phyloP scores from a whole-genome alignment of 1,140 invertebrate genomes.

The Elymnias hypermnestra region DNA sequence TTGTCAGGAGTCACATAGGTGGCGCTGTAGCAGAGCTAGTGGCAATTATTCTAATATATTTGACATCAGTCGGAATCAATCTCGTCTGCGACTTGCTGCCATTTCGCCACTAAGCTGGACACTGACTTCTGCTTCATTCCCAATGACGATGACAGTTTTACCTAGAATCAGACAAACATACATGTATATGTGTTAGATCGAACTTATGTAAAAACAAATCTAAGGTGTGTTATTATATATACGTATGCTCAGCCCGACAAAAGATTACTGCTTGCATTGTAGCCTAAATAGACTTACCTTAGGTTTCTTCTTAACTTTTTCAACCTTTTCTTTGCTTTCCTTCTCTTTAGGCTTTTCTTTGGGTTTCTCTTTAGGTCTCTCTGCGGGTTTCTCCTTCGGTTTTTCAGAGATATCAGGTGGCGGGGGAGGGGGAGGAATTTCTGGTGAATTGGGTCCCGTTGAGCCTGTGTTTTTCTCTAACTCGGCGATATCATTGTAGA shows the following conservation, averaged over 20 bases:
- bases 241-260: too few relatives aligned
- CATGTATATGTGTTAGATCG: too few relatives aligned
- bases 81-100: conserved; percentile 65
- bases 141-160: conserved; percentile 58
- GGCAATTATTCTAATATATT: too few relatives aligned
- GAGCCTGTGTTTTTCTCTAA: conserved; percentile 37
- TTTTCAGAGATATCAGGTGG: conserved; percentile 13
- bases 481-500: conserved; percentile 62
- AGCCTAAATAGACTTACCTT: too few relatives aligned
- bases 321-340: conserved; percentile 17
- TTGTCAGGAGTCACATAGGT: too few relatives aligned
- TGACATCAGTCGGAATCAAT: conserved; percentile 54
- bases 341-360: conserved; percentile 23
- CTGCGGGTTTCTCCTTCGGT: conserved; percentile 11
- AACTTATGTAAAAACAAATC: too few relatives aligned
- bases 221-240: too few relatives aligned
- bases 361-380: conserved; percentile 11
- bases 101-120: conserved; percentile 59
- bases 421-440: conserved; percentile 18
- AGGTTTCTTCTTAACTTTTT: conserved; percentile 45
- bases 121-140: conserved; percentile 61
- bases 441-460: conserved; percentile 21
- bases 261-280: too few relatives aligned
- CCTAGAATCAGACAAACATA: conserved; percentile 41
- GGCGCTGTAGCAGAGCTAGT: too few relatives aligned